phyloP scores from a whole-genome alignment of 1,140 invertebrate species.

The Solenopsis invicta region DNA sequence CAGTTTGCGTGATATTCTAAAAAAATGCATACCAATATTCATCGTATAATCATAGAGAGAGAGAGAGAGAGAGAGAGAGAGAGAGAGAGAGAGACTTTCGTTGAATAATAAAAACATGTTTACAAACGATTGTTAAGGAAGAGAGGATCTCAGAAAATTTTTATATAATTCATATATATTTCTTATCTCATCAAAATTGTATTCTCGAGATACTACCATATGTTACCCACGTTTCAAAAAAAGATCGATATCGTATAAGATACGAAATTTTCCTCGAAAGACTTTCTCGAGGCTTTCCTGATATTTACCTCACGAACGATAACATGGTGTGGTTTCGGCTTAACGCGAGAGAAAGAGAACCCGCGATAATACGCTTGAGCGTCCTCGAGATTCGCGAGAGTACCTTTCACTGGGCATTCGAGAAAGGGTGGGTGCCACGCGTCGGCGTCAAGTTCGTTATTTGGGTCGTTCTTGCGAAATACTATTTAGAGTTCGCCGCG shows the following conservation, averaged over 20 bases:
- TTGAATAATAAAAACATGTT: not conserved
- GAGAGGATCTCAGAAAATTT: not conserved
- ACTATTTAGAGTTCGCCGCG: conserved; percentile 44
- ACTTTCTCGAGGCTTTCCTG: not conserved
- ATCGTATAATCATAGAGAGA: not conserved
- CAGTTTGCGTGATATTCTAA: not conserved
- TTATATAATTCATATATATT: not conserved
- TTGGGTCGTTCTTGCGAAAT: conserved; percentile 77
- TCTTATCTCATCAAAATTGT: conserved; percentile 2
- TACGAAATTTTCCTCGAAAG: not conserved
- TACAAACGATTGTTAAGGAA: not conserved
- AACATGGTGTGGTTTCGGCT: not conserved
- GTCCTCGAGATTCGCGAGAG: conserved; percentile 73
- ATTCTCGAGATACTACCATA: not conserved
- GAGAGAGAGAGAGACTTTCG: not conserved
- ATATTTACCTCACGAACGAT: not conserved
- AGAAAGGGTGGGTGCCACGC: conserved; percentile 67
- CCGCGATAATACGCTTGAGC: conserved; percentile 70
- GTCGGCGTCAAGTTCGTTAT: conserved; percentile 77
- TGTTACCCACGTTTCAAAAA: not conserved
- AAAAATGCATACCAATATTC: not conserved
- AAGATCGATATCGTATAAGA: not conserved
- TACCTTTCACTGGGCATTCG: conserved; percentile 71
- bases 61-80: too few species aligned
- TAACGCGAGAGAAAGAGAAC: conserved; percentile 64